Evolutionary conservation across 2,888 invertebrate species (phyloP).

Genomic region (Cryptocephalus moraei): DNA sequence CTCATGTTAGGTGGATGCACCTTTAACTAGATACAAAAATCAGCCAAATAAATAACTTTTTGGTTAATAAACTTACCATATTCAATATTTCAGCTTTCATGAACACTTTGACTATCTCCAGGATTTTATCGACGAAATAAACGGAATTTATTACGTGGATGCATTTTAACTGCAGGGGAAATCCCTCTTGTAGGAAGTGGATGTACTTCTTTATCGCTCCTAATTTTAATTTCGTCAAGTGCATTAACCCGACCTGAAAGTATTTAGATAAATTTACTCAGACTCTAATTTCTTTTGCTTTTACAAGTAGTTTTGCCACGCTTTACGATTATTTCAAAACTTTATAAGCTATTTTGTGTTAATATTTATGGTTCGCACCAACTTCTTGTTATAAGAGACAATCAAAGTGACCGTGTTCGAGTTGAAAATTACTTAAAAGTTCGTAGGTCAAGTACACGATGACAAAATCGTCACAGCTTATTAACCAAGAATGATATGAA

Average conservation of each 20-base stretch:
- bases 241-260: conserved; percentile 26
- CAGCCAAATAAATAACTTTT: not conserved
- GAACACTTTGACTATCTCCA: conserved; percentile 32
- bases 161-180: conserved; percentile 33
- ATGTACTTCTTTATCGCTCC: conserved; percentile 20
- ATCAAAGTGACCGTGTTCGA: no score
- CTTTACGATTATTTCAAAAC: no score
- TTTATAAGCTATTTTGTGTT: no score
- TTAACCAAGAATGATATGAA: not conserved
- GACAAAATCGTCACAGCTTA: not conserved
- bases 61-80: conserved; percentile 18
- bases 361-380: no score
- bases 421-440: no score
- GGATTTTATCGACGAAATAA: conserved; percentile 32
- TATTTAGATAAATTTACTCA: not conserved
- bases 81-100: conserved; percentile 23
- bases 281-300: no score
- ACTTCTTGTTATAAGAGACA: no score
- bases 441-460: no score
- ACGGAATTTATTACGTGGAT: conserved; percentile 37
- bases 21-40: conserved; percentile 41
- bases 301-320: no score
- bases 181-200: conserved; percentile 31
- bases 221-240: conserved; percentile 23
- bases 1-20: conserved; percentile 46